Evolutionary conservation across 1,140 invertebrate species (phyloP).

Genomic region (Nilaparvata lugens): DNA sequence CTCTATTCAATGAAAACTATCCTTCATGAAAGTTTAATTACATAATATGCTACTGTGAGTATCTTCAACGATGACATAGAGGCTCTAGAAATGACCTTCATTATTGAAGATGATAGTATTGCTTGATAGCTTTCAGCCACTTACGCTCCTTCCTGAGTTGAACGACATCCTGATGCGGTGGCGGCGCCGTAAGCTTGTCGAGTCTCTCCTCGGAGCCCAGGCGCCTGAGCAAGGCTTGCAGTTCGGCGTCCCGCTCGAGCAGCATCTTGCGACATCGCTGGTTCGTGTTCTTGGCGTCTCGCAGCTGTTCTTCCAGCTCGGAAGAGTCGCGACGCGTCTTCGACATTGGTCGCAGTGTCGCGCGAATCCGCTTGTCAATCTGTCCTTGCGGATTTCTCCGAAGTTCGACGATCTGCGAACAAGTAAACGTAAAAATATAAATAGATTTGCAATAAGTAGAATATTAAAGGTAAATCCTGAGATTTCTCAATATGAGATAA

Average conservation of each 20-base stretch:
- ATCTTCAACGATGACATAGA: no score
- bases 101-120: background rate
- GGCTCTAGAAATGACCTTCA: background rate
- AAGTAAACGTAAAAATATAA: background rate
- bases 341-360: slow-evolving; percentile 67
- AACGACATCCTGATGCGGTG: slow-evolving; percentile 11
- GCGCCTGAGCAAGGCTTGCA: slow-evolving; percentile 50
- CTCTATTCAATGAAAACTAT: no score
- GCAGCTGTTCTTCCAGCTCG: slow-evolving; percentile 67
- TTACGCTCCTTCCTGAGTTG: slow-evolving; percentile 23
- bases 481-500: no score
- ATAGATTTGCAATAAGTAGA: no score
- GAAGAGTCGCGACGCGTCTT: slow-evolving; percentile 57
- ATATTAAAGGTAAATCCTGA: background rate
- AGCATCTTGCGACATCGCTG: slow-evolving; percentile 66
- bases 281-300: slow-evolving; percentile 67
- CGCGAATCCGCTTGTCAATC: slow-evolving; percentile 67
- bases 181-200: slow-evolving; percentile 6
- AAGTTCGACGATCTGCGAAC: slow-evolving; percentile 70
- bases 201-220: slow-evolving; percentile 34
- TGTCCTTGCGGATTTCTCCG: slow-evolving; percentile 77
- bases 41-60: no score
- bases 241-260: slow-evolving; percentile 66
- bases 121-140: no score
- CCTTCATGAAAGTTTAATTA: no score